Evolutionary conservation across 2,113 vertebrate species (phyloP).

Genomic region (Ameiurus melas): DNA sequence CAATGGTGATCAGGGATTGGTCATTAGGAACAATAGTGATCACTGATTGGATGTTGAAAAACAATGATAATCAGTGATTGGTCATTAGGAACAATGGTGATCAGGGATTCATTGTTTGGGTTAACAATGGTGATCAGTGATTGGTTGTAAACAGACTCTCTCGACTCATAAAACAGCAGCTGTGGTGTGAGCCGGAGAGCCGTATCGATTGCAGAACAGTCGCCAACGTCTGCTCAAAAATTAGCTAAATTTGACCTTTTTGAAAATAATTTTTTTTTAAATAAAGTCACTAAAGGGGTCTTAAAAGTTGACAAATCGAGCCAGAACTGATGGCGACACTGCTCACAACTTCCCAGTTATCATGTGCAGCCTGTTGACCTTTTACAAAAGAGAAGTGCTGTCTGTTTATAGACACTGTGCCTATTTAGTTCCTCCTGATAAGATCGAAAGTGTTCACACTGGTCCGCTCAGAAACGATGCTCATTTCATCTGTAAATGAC

Average conservation of each 20-base stretch:
- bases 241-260: neutral
- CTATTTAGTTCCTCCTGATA: neutral
- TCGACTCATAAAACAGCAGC: neutral
- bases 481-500: neutral
- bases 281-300: neutral
- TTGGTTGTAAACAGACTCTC: neutral
- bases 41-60: neutral
- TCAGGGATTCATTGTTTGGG: neutral
- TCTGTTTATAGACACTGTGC: slow-evolving; percentile 8
- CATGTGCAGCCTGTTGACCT: slow-evolving; percentile 9
- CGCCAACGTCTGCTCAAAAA: neutral
- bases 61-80: neutral
- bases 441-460: neutral
- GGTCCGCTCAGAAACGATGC: too few species aligned
- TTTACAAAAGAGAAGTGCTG: slow-evolving; percentile 5
- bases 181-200: neutral
- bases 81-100: neutral
- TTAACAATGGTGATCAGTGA: neutral
- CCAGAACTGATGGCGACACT: neutral
- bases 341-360: neutral
- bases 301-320: neutral
- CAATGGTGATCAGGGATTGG: neutral
- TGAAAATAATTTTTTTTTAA: neutral
- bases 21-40: neutral
- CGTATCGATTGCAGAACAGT: neutral